These are phyloP conservation scores for Lepidochitona cinerea DNA, from an alignment of 2,888 invertebrate species.

Conservation along the genomic window DNA sequence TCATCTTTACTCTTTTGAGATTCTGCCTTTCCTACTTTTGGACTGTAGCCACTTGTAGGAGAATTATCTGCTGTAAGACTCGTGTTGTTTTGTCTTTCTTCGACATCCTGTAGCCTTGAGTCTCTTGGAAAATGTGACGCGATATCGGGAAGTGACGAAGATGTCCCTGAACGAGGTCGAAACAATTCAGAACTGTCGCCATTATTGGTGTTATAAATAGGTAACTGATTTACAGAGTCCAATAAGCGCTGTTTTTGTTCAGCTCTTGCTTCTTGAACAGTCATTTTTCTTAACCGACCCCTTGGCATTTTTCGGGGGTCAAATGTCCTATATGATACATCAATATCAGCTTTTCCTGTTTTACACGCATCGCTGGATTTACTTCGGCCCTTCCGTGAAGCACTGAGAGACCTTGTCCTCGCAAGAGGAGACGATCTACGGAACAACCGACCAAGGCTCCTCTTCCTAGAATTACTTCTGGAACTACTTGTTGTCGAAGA, in stretches of 20 bases:
- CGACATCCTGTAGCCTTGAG: no score
- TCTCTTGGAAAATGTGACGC: no score
- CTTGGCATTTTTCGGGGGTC: background rate
- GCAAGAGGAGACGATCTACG: background rate
- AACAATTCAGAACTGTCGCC: no score
- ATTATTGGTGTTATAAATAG: background rate
- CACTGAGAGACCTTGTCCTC: background rate
- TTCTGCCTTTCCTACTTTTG: background rate
- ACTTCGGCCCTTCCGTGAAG: background rate
- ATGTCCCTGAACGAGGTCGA: background rate
- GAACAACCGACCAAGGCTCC: background rate
- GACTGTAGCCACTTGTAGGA: no score
- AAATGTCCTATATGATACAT: background rate
- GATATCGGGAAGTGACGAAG: background rate
- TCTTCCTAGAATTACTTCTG: background rate
- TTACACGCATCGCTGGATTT: background rate
- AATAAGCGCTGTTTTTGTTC: background rate
- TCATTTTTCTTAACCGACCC: constrained; percentile 8
- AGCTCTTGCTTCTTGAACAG: background rate
- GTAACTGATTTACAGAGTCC: background rate
- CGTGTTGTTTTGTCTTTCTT: no score
- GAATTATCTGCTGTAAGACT: no score
- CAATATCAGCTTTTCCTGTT: background rate
- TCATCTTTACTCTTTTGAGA: background rate
- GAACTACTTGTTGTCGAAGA: background rate